Percentiles rank a stretch among this genome's conserved stretches.
Conservation (phyloP, 2,888 invertebrate species). For the Cerceris ruficornis region DNA sequence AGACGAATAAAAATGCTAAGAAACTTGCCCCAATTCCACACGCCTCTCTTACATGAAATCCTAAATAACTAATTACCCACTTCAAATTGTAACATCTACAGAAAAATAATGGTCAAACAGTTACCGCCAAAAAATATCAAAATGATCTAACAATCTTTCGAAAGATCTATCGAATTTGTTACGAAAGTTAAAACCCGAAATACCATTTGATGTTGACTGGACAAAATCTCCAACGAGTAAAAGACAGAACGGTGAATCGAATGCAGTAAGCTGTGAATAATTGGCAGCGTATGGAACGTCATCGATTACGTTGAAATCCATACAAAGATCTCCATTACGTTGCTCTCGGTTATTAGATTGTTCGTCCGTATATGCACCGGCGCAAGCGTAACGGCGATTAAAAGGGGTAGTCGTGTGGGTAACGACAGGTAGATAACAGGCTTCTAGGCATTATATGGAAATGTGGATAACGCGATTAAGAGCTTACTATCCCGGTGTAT, state of each 20-base stretch:
- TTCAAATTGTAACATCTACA: too few relatives aligned
- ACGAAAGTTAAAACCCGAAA: too few relatives aligned
- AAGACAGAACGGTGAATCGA: not conserved
- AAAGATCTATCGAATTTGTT: too few relatives aligned
- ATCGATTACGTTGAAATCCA: not conserved
- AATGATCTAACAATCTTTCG: too few relatives aligned
- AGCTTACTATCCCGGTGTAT: slow-evolving; percentile 59
- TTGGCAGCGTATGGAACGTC: not conserved
- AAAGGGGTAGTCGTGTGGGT: slow-evolving; percentile 48
- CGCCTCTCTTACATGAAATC: too few relatives aligned
- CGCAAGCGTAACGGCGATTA: slow-evolving; percentile 43
- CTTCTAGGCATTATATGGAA: slow-evolving; percentile 69
- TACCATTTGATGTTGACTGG: too few relatives aligned
- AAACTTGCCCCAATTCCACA: too few relatives aligned
- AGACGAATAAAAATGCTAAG: too few relatives aligned
- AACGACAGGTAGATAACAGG: slow-evolving; percentile 64
- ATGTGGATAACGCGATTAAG: slow-evolving; percentile 72
- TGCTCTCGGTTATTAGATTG: slow-evolving; percentile 46
- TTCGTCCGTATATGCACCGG: slow-evolving; percentile 12
- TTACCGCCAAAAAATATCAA: too few relatives aligned
- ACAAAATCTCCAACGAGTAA: not conserved
- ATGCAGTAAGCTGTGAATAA: not conserved
- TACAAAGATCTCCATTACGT: slow-evolving; percentile 21
- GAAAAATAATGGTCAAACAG: too few relatives aligned
- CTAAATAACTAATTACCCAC: too few relatives aligned